Evolutionary conservation across 2,113 vertebrate species (phyloP), one percentile per base, ranked within the genome.

Genomic region (Microtus oregoni): DNA sequence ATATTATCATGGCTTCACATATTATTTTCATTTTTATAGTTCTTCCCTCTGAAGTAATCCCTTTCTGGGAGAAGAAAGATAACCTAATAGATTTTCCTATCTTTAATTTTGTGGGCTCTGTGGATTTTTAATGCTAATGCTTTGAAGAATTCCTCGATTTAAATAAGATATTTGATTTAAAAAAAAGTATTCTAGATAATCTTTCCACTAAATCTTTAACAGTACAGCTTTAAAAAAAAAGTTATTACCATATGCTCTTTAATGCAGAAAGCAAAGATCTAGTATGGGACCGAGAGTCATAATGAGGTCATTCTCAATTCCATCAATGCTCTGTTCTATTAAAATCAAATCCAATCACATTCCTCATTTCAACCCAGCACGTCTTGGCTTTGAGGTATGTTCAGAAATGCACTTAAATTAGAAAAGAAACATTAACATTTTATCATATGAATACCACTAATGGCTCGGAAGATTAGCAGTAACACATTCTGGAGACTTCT

Each of bases 381-480:
- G 98, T 96, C 97, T 95, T 97, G 96, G 94, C 98, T 98, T 98
- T 98, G 97, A 98, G 98, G 96, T 98, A 98, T 97, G 89, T 98
- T 97, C 98, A 98, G 91, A 98, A 98, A 98, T 96, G 96, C 97
- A 96, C 97, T 98, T 98, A 98, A 98, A 98, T 98, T 98, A 98
- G 97, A 96, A 96, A 95, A 96, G 96, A 97, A 97, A 97, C 95
- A 98, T 98, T 98, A 98, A 98, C 98, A 98, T 98, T 98, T 98
- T 98, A 98, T 98, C 97, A 97, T 98, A 97, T 97, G 97, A 98
- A 97, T 96, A 94, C 75, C 95, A 96, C 92, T 97, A 97, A 97
- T 97, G 96, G 92, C 95, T 95, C 86, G 76, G 86, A 95, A 98
- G 97, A 97, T 97, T 97, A 96, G 94, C 83, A 95, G 61, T 87